Percentiles rank a stretch among this genome's conserved stretches.
Evolutionary conservation across 2,797 vertebrate genomes (phyloP).

Genomic region (Cryptoblepharus egeriae): DNA sequence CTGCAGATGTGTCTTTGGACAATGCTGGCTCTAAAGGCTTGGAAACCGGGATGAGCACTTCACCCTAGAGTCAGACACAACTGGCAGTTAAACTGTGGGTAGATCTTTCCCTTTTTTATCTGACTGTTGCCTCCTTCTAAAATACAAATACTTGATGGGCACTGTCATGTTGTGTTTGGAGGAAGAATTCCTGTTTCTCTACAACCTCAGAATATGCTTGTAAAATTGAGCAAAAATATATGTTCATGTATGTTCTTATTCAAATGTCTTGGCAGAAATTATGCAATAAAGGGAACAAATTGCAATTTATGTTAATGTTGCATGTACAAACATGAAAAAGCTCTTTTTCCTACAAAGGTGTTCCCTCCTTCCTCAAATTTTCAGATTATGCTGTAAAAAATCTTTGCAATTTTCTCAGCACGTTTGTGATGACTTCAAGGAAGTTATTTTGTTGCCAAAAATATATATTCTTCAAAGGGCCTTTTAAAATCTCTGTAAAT

Average conservation of each 20-base stretch:
- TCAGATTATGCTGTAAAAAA: not conserved
- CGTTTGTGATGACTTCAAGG: not conserved
- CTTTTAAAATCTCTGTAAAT: not conserved
- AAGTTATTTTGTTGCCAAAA: slow-evolving; percentile 4
- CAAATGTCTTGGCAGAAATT: not conserved
- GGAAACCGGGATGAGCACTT: too few relatives aligned
- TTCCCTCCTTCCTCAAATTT: not conserved
- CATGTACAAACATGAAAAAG: too few relatives aligned
- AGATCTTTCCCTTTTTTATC: too few relatives aligned
- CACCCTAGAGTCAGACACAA: too few relatives aligned
- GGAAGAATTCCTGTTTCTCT: not conserved
- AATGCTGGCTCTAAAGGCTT: too few relatives aligned
- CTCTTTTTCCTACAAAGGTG: not conserved
- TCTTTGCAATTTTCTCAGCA: not conserved
- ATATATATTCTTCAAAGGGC: not conserved
- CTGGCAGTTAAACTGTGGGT: too few relatives aligned
- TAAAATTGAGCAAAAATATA: not conserved
- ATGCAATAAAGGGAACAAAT: not conserved
- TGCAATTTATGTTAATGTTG: not conserved
- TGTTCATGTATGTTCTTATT: not conserved
- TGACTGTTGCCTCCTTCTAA: not conserved
- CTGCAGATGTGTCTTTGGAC: too few relatives aligned
- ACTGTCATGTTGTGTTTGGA: not conserved
- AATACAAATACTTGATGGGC: not conserved
- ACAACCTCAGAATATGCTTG: not conserved